Conservation (phyloP, 2,888 invertebrate genomes). For the Ichneumoninae sp. region DNA sequence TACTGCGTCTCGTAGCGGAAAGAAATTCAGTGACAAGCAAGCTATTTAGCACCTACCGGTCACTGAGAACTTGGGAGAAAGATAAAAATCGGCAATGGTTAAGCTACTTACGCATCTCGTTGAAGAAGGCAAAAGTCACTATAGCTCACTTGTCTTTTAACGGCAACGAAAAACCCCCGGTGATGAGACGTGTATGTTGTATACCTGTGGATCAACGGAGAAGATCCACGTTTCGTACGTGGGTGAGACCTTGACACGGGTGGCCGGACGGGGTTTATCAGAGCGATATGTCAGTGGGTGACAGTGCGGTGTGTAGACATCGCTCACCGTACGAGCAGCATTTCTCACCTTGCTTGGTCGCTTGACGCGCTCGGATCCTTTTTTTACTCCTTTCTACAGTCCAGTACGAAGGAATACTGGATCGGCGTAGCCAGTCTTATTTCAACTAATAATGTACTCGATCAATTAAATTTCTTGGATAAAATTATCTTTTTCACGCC, state of each 20-base stretch:
- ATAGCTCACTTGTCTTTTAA: neutral
- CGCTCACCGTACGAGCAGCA: slow-evolving; percentile 79
- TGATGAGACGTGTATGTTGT: slow-evolving; percentile 16
- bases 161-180: neutral
- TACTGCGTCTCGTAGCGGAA: too few species aligned
- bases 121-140: neutral
- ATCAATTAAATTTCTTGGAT: slow-evolving; percentile 77
- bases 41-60: too few species aligned
- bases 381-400: slow-evolving; percentile 44
- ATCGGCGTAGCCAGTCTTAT: slow-evolving; percentile 35
- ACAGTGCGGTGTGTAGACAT: slow-evolving; percentile 81
- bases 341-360: slow-evolving; percentile 77
- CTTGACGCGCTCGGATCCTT: slow-evolving; percentile 68
- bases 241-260: slow-evolving; percentile 60
- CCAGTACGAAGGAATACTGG: slow-evolving; percentile 44
- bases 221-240: slow-evolving; percentile 64
- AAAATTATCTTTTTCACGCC: slow-evolving; percentile 68
- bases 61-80: too few species aligned
- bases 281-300: slow-evolving; percentile 82
- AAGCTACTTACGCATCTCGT: neutral
- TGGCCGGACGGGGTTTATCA: slow-evolving; percentile 77
- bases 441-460: slow-evolving; percentile 73
- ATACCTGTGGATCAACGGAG: slow-evolving; percentile 50
- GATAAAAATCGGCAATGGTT: neutral
- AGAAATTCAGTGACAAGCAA: too few species aligned